Percentiles rank a stretch among this genome's conserved stretches.
These are phyloP conservation scores for Notechis scutatus DNA, from an alignment of 2,113 vertebrate species.

Conservation along the genomic window DNA sequence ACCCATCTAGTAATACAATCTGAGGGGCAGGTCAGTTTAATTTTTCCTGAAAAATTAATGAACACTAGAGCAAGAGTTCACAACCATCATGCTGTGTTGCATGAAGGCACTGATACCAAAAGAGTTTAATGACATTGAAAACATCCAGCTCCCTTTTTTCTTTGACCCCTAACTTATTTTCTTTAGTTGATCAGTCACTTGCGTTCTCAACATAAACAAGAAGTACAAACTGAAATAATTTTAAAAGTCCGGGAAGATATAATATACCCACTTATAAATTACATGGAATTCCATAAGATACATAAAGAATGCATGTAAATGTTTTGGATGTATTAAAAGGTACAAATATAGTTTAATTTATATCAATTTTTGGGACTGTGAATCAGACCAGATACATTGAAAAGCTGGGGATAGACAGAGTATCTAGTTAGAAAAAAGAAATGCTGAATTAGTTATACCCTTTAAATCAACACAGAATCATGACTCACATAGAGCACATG, in stretches of 20 bases:
- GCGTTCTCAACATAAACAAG: background rate
- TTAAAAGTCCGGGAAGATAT: background rate
- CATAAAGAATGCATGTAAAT: background rate
- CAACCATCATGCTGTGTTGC: background rate
- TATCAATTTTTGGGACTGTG: background rate
- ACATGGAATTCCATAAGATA: background rate
- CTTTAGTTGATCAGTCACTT: background rate
- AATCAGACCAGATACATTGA: background rate
- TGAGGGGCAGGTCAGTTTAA: background rate
- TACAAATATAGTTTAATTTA: background rate
- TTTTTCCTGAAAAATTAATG: background rate
- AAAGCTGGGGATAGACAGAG: background rate
- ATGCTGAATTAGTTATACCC: background rate
- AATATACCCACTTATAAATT: background rate
- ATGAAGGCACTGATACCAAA: background rate
- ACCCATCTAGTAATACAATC: background rate
- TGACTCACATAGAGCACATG: conserved; percentile 23
- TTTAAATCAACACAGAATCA: conserved; percentile 4
- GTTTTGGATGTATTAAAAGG: background rate
- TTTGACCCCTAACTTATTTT: background rate
- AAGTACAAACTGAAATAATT: background rate
- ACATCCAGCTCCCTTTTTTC: background rate
- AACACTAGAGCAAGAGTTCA: background rate
- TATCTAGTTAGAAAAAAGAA: conserved; percentile 9
- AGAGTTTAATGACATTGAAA: background rate